Conservation (phyloP, 2,113 vertebrate genomes). For the Andinoacara biseriatus region DNA sequence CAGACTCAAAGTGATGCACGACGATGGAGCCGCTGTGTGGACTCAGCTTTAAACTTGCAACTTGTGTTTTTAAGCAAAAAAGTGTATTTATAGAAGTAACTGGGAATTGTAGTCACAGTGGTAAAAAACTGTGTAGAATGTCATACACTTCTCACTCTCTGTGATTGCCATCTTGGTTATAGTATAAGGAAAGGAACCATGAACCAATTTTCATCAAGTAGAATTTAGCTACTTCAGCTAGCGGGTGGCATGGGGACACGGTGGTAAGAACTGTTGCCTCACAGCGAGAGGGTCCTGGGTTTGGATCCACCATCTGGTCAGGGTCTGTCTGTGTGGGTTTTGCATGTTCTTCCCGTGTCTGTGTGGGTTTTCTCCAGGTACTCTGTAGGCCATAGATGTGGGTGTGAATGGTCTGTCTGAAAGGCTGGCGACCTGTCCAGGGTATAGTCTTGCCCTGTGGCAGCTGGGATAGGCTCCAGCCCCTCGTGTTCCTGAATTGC, state of each 20-base stretch:
- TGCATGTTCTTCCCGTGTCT: not conserved
- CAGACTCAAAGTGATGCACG: not conserved
- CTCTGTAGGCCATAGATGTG: not conserved
- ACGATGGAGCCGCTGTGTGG: not conserved
- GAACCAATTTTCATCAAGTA: not conserved
- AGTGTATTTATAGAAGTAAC: not conserved
- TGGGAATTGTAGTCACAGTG: not conserved
- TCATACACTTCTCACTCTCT: not conserved
- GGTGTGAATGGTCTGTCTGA: not conserved
- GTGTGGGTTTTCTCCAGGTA: not conserved
- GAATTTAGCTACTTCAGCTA: fast-evolving
- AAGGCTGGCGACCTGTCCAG: not conserved
- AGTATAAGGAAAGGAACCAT: not conserved
- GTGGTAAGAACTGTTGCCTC: too few species aligned
- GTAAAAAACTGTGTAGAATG: not conserved
- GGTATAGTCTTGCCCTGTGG: not conserved
- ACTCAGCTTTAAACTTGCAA: not conserved
- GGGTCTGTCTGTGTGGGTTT: not conserved
- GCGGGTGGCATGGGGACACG: too few species aligned
- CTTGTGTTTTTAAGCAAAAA: not conserved
- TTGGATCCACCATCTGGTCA: not conserved
- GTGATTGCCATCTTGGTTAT: not conserved
- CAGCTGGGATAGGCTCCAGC: not conserved
- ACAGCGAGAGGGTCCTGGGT: not conserved
- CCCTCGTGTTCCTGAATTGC: not conserved